Evolutionary conservation across 2,797 vertebrate species (phyloP).

Genomic region (Phylloscopus collybita): DNA sequence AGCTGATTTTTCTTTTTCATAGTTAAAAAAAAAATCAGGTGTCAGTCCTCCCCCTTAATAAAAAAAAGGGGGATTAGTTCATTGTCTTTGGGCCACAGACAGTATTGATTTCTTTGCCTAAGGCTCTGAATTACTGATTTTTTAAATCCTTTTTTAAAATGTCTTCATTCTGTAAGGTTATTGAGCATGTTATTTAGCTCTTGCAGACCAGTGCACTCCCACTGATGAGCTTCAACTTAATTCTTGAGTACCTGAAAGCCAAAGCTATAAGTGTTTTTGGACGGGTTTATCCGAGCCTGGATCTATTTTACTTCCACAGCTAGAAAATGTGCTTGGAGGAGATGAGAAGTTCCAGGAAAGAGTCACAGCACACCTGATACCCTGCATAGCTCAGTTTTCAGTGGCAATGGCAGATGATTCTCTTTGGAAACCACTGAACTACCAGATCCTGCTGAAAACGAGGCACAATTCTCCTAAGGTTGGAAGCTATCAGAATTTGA

Average conservation of each 20-base stretch:
- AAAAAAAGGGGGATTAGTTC: not conserved
- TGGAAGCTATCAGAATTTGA: not conserved
- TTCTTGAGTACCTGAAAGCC: not conserved
- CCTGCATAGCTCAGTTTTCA: slow-evolving; percentile 91
- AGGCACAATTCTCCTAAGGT: slow-evolving; percentile 87
- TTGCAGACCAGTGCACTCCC: not conserved
- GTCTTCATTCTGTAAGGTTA: not conserved
- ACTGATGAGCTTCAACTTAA: not conserved
- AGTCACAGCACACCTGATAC: slow-evolving; percentile 84
- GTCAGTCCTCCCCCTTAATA: not conserved
- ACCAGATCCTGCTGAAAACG: slow-evolving; percentile 92
- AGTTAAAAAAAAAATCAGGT: not conserved
- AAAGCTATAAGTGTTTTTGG: not conserved
- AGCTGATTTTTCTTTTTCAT: not conserved
- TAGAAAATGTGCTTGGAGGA: slow-evolving; percentile 90
- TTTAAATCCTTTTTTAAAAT: not conserved
- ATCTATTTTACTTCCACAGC: slow-evolving; percentile 72
- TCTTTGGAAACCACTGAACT: slow-evolving; percentile 94
- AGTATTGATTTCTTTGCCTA: not conserved
- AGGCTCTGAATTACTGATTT: not conserved
- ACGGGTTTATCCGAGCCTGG: not conserved
- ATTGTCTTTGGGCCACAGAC: not conserved
- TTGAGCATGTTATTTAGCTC: not conserved
- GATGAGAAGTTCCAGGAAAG: slow-evolving; percentile 83
- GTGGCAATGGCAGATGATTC: slow-evolving; percentile 90